Base-by-base conservation (phyloP, 2,113 vertebrate genomes). In the Solenodon paradoxus region DNA sequence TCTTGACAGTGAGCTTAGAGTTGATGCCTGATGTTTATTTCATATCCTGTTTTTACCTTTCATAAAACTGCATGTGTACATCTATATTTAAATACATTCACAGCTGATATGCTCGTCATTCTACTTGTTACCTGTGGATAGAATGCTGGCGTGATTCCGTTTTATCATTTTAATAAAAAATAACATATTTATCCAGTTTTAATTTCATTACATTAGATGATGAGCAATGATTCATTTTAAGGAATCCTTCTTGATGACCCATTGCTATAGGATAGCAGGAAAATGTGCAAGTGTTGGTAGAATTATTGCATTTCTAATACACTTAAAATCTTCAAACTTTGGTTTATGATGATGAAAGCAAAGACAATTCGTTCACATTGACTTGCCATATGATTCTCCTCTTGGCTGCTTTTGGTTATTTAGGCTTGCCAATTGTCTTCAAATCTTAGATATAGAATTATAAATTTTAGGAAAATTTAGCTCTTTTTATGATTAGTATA, bases 21-120 rank as follows among this genome's bases (percentile, higher is more conserved):
- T 96, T 98, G 98, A 98, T 98, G 98, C 97, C 98, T 98, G 97
- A 99, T 98, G 98, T 99, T 99, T 99, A 98, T 98, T 99, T 99
- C 98, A 99, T 98, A 97, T 96, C 95, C 97, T 98, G 97, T 98
- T 98, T 98, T 98, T 97, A 95, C 98, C 97, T 97, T 97, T 87
- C 92, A 96, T 98, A 96, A 97, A 97, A 97, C 94, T 97, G 96
- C 86, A 78, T 96, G 98, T 97, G 97, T 97, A 98, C 98, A 97
- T 98, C 97, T 97, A 92, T 90, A 98, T 98, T 98, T 98, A 98
- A 98, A 98, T 98, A 95, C 96, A 98, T 98, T 98, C 97, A 94
- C 94, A 97, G 97, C 92, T 95, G 97, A 98, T 97, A 84, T 96
- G 97, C 96, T 97, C 40, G 61, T 95, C 96, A 92, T 89, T 97